Percentiles rank a stretch among this genome's conserved stretches.
Evolutionary conservation across 2,888 invertebrate species (phyloP).

Genomic region (Rhamphomyia laevipes): DNA sequence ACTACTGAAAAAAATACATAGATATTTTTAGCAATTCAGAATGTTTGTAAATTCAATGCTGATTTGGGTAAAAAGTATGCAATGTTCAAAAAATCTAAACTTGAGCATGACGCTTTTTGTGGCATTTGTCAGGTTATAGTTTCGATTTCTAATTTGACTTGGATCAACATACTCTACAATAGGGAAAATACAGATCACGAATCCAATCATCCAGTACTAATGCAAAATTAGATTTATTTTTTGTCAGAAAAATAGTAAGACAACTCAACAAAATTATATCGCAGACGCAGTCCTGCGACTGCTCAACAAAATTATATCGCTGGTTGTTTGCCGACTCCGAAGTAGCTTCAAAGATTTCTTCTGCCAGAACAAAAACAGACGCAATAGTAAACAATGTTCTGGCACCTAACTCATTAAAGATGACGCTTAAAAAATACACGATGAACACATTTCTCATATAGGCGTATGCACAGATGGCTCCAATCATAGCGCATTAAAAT

Average conservation of each 20-base stretch:
- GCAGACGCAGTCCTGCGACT: not conserved
- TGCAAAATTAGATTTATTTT: not conserved
- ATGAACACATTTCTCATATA: not conserved
- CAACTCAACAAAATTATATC: not conserved
- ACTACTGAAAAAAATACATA: too few relatives aligned
- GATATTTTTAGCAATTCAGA: not conserved
- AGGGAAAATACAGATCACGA: not conserved
- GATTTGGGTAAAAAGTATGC: not conserved
- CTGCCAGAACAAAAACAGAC: slow-evolving; percentile 8
- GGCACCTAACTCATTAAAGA: slow-evolving; percentile 7
- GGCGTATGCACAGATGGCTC: not conserved
- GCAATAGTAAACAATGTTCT: slow-evolving; percentile 11
- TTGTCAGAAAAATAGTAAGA: not conserved
- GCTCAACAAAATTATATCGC: not conserved
- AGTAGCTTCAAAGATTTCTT: slow-evolving; percentile 1
- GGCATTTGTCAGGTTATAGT: not conserved
- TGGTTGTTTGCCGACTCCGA: not conserved
- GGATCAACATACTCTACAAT: not conserved
- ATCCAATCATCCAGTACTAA: not conserved
- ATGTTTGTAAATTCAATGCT: not conserved
- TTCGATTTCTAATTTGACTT: not conserved
- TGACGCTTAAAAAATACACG: not conserved
- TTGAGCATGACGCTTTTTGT: not conserved
- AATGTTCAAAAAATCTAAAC: not conserved
- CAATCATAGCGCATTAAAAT: not conserved